phyloP scores from a whole-genome alignment of 2,888 invertebrate species.

The Pachydiplax longipennis region DNA sequence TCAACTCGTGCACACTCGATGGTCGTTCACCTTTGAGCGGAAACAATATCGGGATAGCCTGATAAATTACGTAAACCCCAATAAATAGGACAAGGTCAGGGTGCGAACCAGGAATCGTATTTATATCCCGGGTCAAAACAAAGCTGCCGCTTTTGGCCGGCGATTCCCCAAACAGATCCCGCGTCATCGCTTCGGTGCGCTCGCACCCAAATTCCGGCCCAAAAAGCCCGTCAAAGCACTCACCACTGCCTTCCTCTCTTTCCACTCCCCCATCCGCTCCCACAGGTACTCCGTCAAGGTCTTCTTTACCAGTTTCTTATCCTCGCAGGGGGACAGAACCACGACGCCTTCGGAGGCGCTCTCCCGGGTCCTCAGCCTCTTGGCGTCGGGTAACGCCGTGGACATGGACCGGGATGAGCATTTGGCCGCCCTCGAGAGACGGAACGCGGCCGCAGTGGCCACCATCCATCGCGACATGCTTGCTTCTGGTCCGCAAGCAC shows the following conservation, averaged over 20 bases:
- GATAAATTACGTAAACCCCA: background rate
- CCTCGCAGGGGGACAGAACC: slow-evolving; percentile 64
- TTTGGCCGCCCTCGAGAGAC: slow-evolving; percentile 48
- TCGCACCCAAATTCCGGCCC: background rate
- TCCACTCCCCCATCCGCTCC: slow-evolving; percentile 65
- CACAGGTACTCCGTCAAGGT: slow-evolving; percentile 69
- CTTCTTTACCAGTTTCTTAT: slow-evolving; percentile 65
- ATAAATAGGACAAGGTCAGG: background rate
- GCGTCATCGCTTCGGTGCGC: background rate
- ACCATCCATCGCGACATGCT: background rate
- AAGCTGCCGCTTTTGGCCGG: background rate
- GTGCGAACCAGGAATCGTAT: background rate
- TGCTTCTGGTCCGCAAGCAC: too few species aligned
- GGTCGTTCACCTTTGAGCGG: too few species aligned
- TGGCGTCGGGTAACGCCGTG: slow-evolving; percentile 51
- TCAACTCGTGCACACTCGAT: too few species aligned
- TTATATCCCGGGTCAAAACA: background rate
- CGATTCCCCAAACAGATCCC: background rate
- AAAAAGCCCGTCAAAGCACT: slow-evolving; percentile 59
- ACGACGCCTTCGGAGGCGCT: slow-evolving; percentile 59
- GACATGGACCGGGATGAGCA: background rate
- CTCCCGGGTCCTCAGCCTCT: slow-evolving; percentile 55
- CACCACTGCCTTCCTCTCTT: slow-evolving; percentile 70
- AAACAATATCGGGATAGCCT: background rate
- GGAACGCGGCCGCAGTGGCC: background rate